These are phyloP conservation scores for Acrobasis suavella DNA, from an alignment of 2,888 invertebrate genomes.

Conservation along the genomic window DNA sequence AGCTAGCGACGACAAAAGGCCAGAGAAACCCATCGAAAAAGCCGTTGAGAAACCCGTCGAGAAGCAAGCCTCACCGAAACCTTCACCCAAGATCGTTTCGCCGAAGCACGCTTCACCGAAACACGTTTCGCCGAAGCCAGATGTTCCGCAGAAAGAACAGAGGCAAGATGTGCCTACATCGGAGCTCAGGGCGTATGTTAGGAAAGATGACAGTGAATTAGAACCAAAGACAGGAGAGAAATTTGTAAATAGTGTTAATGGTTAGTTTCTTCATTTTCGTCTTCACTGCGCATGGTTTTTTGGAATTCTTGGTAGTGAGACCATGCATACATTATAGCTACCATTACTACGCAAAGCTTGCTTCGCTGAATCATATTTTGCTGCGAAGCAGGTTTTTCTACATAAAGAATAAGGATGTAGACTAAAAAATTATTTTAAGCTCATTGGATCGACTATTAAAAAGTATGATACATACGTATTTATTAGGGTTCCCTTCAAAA, in stretches of 20 bases:
- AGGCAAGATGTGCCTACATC: conserved; percentile 28
- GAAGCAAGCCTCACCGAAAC: conserved; percentile 31
- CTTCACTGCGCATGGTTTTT: no score
- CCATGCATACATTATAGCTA: no score
- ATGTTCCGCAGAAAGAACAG: conserved; percentile 32
- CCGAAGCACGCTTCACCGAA: conserved; percentile 20
- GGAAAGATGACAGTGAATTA: conserved; percentile 36
- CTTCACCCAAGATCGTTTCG: conserved; percentile 22
- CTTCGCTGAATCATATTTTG: no score
- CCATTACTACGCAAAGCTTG: no score
- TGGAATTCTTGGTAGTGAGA: no score
- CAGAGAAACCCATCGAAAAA: conserved; percentile 27
- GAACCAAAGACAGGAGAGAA: conserved; percentile 44
- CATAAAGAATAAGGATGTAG: no score
- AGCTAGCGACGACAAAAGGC: conserved; percentile 39
- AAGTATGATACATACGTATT: no score
- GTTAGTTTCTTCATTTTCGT: conserved; percentile 37
- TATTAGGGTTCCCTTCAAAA: no score
- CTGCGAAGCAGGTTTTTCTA: no score
- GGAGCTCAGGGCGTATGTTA: conserved; percentile 30
- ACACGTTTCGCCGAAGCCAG: conserved; percentile 31
- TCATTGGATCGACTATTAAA: no score
- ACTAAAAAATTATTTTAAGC: no score
- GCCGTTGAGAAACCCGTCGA: conserved; percentile 24
- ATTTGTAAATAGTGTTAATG: conserved; percentile 54